Evolutionary conservation across 2,113 vertebrate genomes (phyloP).

Genomic region (Pagrus major): DNA sequence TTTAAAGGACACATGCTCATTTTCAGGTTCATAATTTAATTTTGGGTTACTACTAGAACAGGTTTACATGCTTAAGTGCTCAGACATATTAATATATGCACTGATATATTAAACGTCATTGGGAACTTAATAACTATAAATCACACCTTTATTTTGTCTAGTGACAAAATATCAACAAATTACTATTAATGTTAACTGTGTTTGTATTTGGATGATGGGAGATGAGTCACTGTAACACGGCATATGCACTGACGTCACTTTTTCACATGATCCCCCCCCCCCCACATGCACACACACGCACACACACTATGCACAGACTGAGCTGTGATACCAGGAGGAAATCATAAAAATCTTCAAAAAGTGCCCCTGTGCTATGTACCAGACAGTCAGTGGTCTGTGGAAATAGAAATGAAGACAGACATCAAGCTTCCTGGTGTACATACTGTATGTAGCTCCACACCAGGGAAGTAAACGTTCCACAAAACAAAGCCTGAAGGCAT

Average conservation of each 20-base stretch:
- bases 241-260: conserved; percentile 22
- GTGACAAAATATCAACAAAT: background rate
- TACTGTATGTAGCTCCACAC: background rate
- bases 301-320: background rate
- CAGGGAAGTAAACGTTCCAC: background rate
- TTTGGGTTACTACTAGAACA: too few relatives aligned
- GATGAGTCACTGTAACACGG: conserved; percentile 25
- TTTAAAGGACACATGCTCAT: too few relatives aligned
- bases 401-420: background rate
- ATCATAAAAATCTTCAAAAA: background rate
- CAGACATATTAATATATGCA: too few relatives aligned
- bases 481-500: conserved; percentile 10
- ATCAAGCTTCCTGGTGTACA: background rate
- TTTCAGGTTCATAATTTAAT: too few relatives aligned
- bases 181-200: background rate
- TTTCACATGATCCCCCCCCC: conserved; percentile 11
- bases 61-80: too few relatives aligned
- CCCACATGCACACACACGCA: too few relatives aligned
- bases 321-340: background rate
- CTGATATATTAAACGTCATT: too few relatives aligned
- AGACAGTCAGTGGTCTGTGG: background rate
- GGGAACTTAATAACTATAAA: too few relatives aligned
- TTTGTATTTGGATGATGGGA: conserved; percentile 22
- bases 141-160: background rate
- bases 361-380: too few relatives aligned